These are phyloP conservation scores for Orthonyx spaldingii DNA, from an alignment of 2,113 vertebrate genomes.

Conservation along the genomic window DNA sequence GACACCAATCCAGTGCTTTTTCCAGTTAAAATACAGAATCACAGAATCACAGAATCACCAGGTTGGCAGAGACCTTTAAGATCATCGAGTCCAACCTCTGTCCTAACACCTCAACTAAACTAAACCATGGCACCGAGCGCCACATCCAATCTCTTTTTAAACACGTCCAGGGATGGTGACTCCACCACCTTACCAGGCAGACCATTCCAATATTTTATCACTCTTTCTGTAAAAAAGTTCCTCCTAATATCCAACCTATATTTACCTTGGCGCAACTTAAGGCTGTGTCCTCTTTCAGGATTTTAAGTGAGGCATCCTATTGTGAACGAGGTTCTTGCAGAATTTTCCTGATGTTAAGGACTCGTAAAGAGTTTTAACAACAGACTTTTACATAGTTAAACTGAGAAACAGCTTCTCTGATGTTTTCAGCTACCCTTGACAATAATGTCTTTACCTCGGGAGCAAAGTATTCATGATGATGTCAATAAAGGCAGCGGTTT, in stretches of 20 bases:
- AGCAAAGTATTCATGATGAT: not conserved
- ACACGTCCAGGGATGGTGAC: no score
- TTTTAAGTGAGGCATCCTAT: accelerated
- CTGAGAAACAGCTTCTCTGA: not conserved
- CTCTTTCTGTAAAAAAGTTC: no score
- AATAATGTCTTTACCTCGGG: not conserved
- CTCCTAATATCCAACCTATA: no score
- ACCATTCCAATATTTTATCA: no score
- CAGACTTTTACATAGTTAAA: not conserved
- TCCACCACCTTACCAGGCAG: no score
- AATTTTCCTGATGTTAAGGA: not conserved
- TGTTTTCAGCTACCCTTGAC: not conserved
- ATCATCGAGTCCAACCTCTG: no score
- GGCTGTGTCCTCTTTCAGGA: not conserved
- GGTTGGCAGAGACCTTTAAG: no score
- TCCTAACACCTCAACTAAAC: no score
- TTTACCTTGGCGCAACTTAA: no score
- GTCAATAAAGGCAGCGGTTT: slow-evolving; percentile 33
- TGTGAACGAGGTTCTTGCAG: not conserved
- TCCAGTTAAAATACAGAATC: not conserved
- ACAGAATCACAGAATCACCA: no score
- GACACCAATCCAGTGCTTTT: not conserved
- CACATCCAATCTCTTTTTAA: no score
- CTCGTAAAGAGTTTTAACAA: not conserved
- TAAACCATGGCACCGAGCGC: no score